Conservation (phyloP, 2,113 vertebrate species). For the Taurulus bubalis region DNA sequence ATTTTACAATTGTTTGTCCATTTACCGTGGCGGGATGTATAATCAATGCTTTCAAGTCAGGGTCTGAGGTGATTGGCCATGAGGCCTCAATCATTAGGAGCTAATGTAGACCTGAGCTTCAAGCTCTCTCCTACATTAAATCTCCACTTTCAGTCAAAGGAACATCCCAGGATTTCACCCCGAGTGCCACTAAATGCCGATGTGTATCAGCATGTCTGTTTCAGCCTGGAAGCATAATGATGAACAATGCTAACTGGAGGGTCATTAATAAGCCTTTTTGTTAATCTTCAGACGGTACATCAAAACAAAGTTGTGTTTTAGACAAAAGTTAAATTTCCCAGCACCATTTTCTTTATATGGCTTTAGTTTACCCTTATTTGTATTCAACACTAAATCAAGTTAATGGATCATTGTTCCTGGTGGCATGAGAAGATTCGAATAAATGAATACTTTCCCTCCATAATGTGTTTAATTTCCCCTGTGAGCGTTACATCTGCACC, state of each 20-base stretch:
- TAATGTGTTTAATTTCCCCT: conserved; percentile 36
- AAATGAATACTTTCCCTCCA: conserved; percentile 5
- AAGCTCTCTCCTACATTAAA: conserved; percentile 19
- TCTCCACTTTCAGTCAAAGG: not conserved
- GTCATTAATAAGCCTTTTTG: not conserved
- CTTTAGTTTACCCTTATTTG: not conserved
- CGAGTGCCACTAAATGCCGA: not conserved
- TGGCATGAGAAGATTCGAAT: not conserved
- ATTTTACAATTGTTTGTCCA: conserved; percentile 55
- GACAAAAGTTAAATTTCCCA: not conserved
- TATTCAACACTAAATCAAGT: conserved; percentile 23
- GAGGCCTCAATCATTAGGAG: conserved; percentile 54
- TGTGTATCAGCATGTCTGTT: conserved; percentile 14
- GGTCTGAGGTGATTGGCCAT: conserved; percentile 38
- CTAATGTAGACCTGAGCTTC: conserved; percentile 39
- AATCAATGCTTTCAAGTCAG: conserved; percentile 66
- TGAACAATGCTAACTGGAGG: not conserved
- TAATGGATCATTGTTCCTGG: conserved; percentile 12
- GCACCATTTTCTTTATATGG: not conserved
- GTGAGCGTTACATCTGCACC: conserved; percentile 21
- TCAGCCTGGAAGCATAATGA: not conserved
- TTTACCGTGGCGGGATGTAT: conserved; percentile 36
- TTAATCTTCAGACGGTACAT: not conserved
- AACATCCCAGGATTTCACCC: conserved; percentile 20
- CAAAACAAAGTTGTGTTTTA: not conserved